Conservation (phyloP, 2,113 vertebrate genomes). For the Nicator chloris region DNA sequence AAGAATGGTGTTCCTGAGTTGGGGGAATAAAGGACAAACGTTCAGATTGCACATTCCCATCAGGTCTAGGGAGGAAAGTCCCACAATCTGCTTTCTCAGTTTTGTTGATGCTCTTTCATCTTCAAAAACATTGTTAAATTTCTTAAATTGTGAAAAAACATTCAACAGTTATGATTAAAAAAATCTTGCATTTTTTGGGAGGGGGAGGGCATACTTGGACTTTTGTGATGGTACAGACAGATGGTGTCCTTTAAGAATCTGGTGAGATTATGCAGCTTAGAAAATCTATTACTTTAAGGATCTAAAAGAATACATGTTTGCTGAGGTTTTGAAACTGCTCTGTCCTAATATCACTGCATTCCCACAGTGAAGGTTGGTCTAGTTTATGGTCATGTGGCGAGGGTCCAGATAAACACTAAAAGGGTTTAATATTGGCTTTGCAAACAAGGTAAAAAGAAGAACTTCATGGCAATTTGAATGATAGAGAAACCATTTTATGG, state of each 20-base stretch:
- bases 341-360: not conserved
- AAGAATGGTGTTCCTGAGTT: not conserved
- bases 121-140: not conserved
- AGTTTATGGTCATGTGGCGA: not conserved
- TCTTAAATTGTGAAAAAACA: not conserved
- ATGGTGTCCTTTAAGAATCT: slow-evolving; percentile 36
- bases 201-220: not conserved
- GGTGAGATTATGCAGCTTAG: slow-evolving; percentile 35
- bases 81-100: not conserved
- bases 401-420: not conserved
- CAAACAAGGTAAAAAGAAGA: not conserved
- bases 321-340: slow-evolving; percentile 9
- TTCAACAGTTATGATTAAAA: not conserved
- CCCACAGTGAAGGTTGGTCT: not conserved
- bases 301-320: slow-evolving; percentile 20
- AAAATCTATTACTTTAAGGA: slow-evolving; percentile 18
- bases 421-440: not conserved
- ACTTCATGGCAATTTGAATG: not conserved
- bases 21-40: not conserved
- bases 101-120: not conserved
- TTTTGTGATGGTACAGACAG: slow-evolving; percentile 24
- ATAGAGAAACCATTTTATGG: not conserved
- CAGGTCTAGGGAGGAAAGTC: not conserved
- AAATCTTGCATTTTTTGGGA: not conserved
- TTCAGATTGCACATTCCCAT: not conserved